Evolutionary conservation across 2,797 vertebrate species (phyloP), one percentile per base, ranked within the genome.

Genomic region (Hyperoplus lanceolatus): DNA sequence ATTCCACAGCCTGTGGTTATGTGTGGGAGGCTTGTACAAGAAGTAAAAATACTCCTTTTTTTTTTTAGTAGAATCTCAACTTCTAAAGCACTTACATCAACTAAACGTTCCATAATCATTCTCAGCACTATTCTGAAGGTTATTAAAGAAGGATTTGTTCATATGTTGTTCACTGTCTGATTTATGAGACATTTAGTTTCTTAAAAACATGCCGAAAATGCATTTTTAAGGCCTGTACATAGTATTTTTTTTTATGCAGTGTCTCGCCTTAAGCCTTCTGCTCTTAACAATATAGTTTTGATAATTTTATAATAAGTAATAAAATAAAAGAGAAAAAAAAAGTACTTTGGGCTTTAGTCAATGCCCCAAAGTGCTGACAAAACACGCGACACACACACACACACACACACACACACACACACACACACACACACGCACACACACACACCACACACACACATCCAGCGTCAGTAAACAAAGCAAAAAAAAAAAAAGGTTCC

Each of bases 1-100:
- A 83, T 72, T 85, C 87, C 87, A 85, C 71, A 79, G 87, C 78
- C 80, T 94, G 94, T 90, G 94, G 94, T 92, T 91, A 87, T 63
- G 86, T 60, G 89, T 89, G 81, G 86, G 93, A 90, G 83, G 89
- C 82, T 86, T 70, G 76, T 85, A 71, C 56, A 13, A 59, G 71
- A 66, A 78, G 90, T 93, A 94, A 90, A 94, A 94, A 95, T 92
- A 95, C 21, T 86, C 90, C 70, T 84, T 81, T 71, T 9, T 59
- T 65, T 43, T 73, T 74, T 14, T 41, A 42, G 65, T 83, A 70
- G 70, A 43, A 53, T 15, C 4, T 4, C 3, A 3, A 29, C 29
- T 29, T 29, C 29, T 29, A 29, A 29, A 29, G 29, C 29, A 29
- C 29, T 29, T 29, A 29, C 29, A 29, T 29, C 29, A 29, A 29